Evolutionary conservation across 2,888 invertebrate genomes (phyloP).

Genomic region (Mamestra brassicae): DNA sequence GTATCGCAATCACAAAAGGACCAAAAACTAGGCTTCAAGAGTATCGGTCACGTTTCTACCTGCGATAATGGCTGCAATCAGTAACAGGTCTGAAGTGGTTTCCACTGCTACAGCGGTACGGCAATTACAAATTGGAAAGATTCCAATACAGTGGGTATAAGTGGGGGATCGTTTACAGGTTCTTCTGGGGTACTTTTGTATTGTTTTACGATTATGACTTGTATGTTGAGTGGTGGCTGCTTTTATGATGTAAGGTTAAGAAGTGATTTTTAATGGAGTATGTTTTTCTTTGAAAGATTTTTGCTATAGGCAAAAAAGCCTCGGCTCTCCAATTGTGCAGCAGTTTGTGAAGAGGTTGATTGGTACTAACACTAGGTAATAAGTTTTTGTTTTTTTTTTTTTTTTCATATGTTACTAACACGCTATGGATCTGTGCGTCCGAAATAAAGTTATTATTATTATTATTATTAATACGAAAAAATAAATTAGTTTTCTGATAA

Average conservation of each 20-base stretch:
- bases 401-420: no score
- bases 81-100: slow-evolving; percentile 55
- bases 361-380: no score
- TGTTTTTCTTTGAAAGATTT: neutral
- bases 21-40: slow-evolving; percentile 28
- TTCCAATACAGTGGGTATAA: slow-evolving; percentile 55
- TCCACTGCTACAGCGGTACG: slow-evolving; percentile 27
- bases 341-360: no score
- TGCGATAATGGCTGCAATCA: slow-evolving; percentile 57
- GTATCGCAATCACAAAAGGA: slow-evolving; percentile 18
- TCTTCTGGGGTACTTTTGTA: slow-evolving; percentile 26
- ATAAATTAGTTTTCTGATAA: no score
- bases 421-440: no score
- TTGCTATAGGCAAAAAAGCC: no score
- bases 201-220: slow-evolving; percentile 52
- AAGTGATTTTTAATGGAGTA: slow-evolving; percentile 16
- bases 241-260: neutral
- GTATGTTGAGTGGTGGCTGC: slow-evolving; percentile 1
- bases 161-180: slow-evolving; percentile 47
- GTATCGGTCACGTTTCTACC: slow-evolving; percentile 54
- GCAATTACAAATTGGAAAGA: slow-evolving; percentile 63
- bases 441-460: no score
- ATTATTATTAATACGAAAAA: no score
- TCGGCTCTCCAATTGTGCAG: no score
- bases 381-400: no score